phyloP scores from a whole-genome alignment of 2,113 vertebrate species.

The Ailuropoda melanoleuca region DNA sequence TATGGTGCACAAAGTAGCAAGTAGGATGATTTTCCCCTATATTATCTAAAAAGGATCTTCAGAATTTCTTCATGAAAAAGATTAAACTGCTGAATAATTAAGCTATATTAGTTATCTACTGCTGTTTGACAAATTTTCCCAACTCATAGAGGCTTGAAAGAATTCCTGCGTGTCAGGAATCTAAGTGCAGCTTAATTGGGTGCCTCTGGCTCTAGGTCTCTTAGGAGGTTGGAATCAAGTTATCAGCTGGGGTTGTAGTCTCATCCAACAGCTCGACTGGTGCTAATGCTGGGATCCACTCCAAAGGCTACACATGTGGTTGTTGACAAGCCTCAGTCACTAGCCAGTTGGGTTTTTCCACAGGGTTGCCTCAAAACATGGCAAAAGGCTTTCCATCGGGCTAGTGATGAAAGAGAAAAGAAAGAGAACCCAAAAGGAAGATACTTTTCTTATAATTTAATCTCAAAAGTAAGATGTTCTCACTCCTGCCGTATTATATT shows the following conservation, averaged over 20 bases:
- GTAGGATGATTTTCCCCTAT: background rate
- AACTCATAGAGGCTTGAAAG: background rate
- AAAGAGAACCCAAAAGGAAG: background rate
- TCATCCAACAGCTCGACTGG: background rate
- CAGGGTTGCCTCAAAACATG: background rate
- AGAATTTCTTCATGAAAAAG: slow-evolving; percentile 18
- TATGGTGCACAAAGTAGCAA: background rate
- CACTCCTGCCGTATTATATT: background rate
- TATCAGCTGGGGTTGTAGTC: background rate
- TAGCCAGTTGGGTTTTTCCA: background rate
- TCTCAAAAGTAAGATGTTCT: background rate
- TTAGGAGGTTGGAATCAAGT: background rate
- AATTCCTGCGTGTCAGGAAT: background rate
- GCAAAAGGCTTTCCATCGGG: background rate
- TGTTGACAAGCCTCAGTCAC: background rate
- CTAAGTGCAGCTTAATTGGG: background rate
- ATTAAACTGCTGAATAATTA: background rate
- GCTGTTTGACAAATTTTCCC: background rate
- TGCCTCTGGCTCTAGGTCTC: background rate
- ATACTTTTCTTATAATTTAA: background rate
- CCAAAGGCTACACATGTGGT: background rate
- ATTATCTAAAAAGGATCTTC: background rate
- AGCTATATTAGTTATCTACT: background rate
- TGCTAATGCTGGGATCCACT: background rate
- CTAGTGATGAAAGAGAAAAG: background rate